These are phyloP conservation scores for Lordiphosa stackelbergi DNA, from an alignment of 1,140 invertebrate species.

Conservation along the genomic window DNA sequence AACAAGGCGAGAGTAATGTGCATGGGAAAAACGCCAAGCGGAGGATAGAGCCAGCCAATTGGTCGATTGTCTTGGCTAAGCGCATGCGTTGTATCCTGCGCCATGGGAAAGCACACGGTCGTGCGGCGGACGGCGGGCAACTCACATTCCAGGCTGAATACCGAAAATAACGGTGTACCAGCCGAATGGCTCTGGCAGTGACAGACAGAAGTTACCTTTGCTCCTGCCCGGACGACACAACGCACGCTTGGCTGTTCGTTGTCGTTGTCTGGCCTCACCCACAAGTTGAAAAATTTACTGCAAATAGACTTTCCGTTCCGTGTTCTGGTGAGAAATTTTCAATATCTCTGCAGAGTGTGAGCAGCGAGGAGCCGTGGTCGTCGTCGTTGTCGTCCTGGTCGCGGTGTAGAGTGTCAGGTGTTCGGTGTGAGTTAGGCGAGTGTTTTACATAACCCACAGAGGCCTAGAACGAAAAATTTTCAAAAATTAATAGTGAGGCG, in stretches of 20 bases:
- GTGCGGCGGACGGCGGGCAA: conserved; percentile 16
- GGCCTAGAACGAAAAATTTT: conserved; percentile 7
- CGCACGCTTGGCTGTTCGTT: conserved; percentile 64
- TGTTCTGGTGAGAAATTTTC: background rate
- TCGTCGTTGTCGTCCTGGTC: conserved; percentile 2
- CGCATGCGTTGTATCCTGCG: conserved; percentile 68
- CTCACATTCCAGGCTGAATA: conserved; percentile 70
- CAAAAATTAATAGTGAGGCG: conserved; percentile 2
- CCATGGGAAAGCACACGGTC: conserved; percentile 49
- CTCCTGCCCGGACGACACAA: conserved; percentile 77
- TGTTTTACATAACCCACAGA: conserved; percentile 43
- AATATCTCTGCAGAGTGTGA: conserved; percentile 16
- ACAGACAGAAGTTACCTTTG: conserved; percentile 78
- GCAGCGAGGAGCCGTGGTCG: conserved; percentile 3
- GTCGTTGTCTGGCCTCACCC: conserved; percentile 61
- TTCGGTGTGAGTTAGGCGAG: conserved; percentile 27
- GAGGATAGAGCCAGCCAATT: conserved; percentile 51
- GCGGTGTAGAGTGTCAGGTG: conserved; percentile 39
- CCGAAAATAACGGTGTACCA: conserved; percentile 61
- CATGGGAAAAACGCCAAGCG: conserved; percentile 52
- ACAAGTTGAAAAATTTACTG: background rate
- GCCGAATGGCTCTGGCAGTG: conserved; percentile 31
- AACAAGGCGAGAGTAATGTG: conserved; percentile 70
- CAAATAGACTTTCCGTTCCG: too few species aligned
- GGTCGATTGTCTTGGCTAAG: conserved; percentile 36